These are phyloP conservation scores for Zoanthus sansibaricus DNA, from an alignment of 92 coral and sea anemone genomes.

Conservation along the genomic window DNA sequence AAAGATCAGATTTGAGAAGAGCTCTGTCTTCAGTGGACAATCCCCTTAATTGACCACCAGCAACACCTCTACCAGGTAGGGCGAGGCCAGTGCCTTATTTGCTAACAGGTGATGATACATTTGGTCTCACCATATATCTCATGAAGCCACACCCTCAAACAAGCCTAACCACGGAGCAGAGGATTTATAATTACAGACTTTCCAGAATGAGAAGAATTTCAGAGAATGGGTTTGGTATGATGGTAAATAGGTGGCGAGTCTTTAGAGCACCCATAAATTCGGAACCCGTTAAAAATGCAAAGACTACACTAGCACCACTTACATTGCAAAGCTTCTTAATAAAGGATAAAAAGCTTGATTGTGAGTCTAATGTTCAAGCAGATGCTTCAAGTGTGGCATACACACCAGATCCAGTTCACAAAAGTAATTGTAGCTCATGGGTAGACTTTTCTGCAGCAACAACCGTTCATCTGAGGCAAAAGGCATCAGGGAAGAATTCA, in stretches of 20 bases:
- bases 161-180: constrained; percentile 44
- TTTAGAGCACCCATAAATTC: constrained; percentile 22
- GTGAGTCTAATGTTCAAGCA: background rate
- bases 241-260: constrained; percentile 11
- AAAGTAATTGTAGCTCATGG: constrained; percentile 34
- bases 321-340: constrained; percentile 46
- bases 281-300: constrained; percentile 42
- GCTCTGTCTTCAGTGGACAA: constrained; percentile 17
- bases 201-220: constrained; percentile 51
- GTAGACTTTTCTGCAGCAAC: constrained; percentile 51
- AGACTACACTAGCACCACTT: constrained; percentile 50
- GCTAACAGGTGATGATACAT: constrained; percentile 57
- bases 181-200: constrained; percentile 59
- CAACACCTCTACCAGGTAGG: constrained; percentile 52
- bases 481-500: constrained; percentile 44
- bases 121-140: constrained; percentile 33
- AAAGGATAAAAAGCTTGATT: constrained; percentile 16
- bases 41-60: constrained; percentile 30
- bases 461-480: constrained; percentile 42
- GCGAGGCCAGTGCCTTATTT: constrained; percentile 32
- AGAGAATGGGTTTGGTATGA: constrained; percentile 47
- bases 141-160: constrained; percentile 55
- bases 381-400: constrained; percentile 12
- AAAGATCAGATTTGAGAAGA: constrained; percentile 35
- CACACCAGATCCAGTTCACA: constrained; percentile 27